phyloP scores from a whole-genome alignment of 2,113 vertebrate species.

The Sisor rabdophorus region DNA sequence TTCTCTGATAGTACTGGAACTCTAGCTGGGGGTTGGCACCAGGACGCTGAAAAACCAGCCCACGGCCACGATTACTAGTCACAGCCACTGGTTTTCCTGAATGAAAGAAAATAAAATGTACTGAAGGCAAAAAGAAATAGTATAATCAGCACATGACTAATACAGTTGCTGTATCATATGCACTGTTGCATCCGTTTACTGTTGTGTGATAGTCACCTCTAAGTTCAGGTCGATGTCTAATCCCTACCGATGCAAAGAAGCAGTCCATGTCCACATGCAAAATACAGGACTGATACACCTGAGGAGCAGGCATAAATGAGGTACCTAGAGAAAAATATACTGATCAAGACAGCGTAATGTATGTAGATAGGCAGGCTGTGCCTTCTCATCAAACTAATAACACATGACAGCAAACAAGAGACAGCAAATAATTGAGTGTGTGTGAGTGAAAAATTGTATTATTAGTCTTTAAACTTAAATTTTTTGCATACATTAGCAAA shows the following conservation, averaged over 20 bases:
- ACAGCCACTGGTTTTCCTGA: constrained; percentile 93
- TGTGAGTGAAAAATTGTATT: no score
- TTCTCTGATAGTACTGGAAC: constrained; percentile 87
- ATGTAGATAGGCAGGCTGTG: neutral
- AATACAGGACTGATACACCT: constrained; percentile 77
- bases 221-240: constrained; percentile 88
- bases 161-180: neutral
- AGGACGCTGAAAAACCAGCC: constrained; percentile 72
- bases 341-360: neutral
- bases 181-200: neutral
- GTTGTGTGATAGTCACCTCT: constrained; percentile 72
- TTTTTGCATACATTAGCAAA: no score
- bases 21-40: constrained; percentile 85
- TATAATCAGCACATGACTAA: neutral
- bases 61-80: constrained; percentile 90
- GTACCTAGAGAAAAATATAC: constrained; percentile 12
- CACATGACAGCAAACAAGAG: neutral
- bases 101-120: constrained; percentile 8
- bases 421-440: neutral
- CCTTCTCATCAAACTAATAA: neutral
- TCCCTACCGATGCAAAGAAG: constrained; percentile 97
- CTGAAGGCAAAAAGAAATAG: neutral
- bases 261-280: constrained; percentile 99
- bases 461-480: no score
- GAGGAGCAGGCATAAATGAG: constrained; percentile 44